Percentiles rank a stretch among this genome's conserved stretches.
Conservation (phyloP, 2,888 invertebrate species). For the Caenorhabditis doughertyi region DNA sequence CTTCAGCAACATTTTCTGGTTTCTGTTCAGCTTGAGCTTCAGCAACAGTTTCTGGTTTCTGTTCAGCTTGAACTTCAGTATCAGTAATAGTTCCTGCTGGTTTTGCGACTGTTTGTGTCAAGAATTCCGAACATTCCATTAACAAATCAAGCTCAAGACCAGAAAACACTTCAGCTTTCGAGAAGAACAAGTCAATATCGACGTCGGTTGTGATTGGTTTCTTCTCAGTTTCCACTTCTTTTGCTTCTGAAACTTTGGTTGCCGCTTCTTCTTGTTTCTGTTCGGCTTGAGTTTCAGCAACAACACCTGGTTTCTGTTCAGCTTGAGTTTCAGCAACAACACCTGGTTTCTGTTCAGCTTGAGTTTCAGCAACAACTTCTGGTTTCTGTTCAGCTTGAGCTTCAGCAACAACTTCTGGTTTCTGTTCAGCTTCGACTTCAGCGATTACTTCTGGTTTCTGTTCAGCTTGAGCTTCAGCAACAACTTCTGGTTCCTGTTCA, state of each 20-base stretch:
- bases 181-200: conserved; percentile 17
- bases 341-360: not conserved
- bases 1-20: no score
- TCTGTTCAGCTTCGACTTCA: no score
- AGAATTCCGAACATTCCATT: conserved; percentile 19
- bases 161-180: not conserved
- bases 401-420: no score
- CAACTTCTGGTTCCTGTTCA: not conserved
- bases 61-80: no score
- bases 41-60: not conserved
- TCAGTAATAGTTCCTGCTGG: no score
- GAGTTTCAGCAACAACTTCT: conserved; percentile 10
- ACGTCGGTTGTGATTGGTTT: not conserved
- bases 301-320: conserved; percentile 3
- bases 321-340: not conserved
- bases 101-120: not conserved
- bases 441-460: no score
- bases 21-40: no score
- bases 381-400: conserved; percentile 3
- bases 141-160: conserved; percentile 5
- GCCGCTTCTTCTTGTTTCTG: no score
- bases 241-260: not conserved
- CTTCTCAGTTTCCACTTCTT: no score
- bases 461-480: no score
- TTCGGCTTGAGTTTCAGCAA: conserved; percentile 13